Evolutionary conservation across 2,888 invertebrate genomes (phyloP), one percentile per base, ranked within the genome.

Genomic region (Trypoxylon attenuatum): DNA sequence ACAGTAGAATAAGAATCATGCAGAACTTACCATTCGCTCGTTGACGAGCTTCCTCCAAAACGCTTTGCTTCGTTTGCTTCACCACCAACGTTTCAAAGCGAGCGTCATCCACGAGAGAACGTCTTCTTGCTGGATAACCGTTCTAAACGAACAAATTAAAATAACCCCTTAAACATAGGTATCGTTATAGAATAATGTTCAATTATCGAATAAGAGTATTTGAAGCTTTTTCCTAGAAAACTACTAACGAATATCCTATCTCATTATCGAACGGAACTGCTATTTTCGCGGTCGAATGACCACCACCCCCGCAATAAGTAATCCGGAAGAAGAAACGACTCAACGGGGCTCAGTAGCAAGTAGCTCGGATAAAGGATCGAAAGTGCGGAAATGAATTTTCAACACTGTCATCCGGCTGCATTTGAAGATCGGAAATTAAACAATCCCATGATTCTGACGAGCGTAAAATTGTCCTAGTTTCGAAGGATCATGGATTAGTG

Each of bases 21-120:
- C 38, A 25, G n/a, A n/a, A 87, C 91, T 91, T 88, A 96, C 96
- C 96, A 90, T 95, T 95, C 80, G 95, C 93, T 83, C 95, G 92
- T 87, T 92, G 93, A 83, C 96, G 93, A 77, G 96, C 96, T 88
- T 96, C 96, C 85, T 96, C 96, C 82, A 97, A 90, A 77, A 96
- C 96, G 82, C 93, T 94, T 90, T 96, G 95, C 88, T 96, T 96
- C 87, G 94, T 96, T 90, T 97, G 96, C 89, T 96, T 96, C 84
- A 98, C 97, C 81, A 98, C 96, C 84, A 96, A 90, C 69, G 96
- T 96, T 88, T 99, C 99, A 88, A 99, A 98, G 82, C 97, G 94
- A 78, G 99, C 98, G 89, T 99, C 98, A 84, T 97, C 98, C 54
- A 99, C 98, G 71, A 99, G 92, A 72, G 98, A 98, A 83, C 98